Evolutionary conservation across 2,113 vertebrate species (phyloP), one percentile per base, ranked within the genome.

Genomic region (Colaptes auratus): DNA sequence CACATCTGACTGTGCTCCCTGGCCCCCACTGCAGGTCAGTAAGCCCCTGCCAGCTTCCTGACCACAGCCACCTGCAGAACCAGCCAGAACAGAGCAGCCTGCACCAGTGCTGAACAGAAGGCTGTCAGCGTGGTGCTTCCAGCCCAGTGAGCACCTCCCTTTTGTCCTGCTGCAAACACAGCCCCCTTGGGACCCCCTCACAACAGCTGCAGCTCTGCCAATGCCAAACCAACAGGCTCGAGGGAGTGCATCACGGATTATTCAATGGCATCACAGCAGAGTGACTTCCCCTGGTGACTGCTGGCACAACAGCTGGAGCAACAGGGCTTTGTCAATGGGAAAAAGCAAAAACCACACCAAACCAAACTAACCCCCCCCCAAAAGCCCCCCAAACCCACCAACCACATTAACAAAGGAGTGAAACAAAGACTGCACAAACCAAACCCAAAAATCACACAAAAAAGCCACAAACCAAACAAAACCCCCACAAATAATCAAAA

Each of bases 71-170:
- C n/a, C 46, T 30, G 20, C 17, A 64, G 31, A 67, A 88, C 3
- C 3, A 66, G 27, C 18, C 46, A 60, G 24, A 83, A 58, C 20
- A 18, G 30, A 50, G 21, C 76, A 88, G 23, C 70, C 44, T 0
- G 0, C 35, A 53, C 2, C 4, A 44, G 59, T 14, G 8, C 30
- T 63, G 36, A 56, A 50, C 2, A 0, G 39, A 42, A 11, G 39
- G 39, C 28, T 8, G 0, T 46, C 36, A 73, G 14, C 0, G 0
- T 44, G 23, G 46, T 74, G 4, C n/a, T 82, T 61, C n/a, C 63
- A 36, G 70, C 55, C 23, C 44, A 78, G 50, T 48, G 78, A 55
- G 20, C 63, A 46, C 2, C 11, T 15, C 1, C 0, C 25, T 59
- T 25, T 19, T 23, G 11, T 30, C 65, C 17, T 75, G 69, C 33